Evolutionary conservation across 2,888 invertebrate species (phyloP), one percentile per base, ranked within the genome.

Genomic region (Drosophila nr. perissopoda): DNA sequence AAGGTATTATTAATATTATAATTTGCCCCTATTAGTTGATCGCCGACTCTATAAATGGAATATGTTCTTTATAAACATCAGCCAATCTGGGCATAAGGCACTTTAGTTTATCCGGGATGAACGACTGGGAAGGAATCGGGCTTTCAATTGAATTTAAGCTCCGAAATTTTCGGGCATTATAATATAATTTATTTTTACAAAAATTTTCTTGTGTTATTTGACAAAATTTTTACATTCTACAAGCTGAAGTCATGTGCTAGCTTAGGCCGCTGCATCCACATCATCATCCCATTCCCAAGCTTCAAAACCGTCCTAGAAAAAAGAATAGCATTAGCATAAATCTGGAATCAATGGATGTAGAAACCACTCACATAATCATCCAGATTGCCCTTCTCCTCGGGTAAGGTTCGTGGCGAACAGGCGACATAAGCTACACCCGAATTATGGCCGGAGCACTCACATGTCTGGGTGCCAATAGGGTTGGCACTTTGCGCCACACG

Each of bases 371-470:
- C 92, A 75, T 92, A 92, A 70, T 92, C 91, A 25, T 91, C 92
- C 36, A 90, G 72, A 54, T 67, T 82, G 52, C 62, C 69, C 61
- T 88, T 86, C 49, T 91, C 91, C 38, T 83, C 81, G 11, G 92
- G 85, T 27, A 89, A 48, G 5, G 82, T 70, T 85, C 95, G 95
- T 0, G 95, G 95, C 69, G 94, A 94, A 84, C 96, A 96, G 76
- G 95, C 95, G 93, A 96, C 94, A 91, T 94, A 95, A 6, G 96
- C 94, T 27, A 95, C 93, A 0, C 96, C 96, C 48, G 95, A 94
- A 74, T 95, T 94, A 82, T 95, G 94, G 4, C 95, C 95, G 2
- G 95, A 94, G 83, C 96, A 96, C 87, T 96, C 96, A 91, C 96
- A 96, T 34, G 94, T 94, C 85, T 96, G 95, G 79, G 95, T 96